A percentile compares a stretch with the other conserved stretches of the same genome.
Conservation (phyloP, 2,113 vertebrate genomes). For the Turnix velox region DNA sequence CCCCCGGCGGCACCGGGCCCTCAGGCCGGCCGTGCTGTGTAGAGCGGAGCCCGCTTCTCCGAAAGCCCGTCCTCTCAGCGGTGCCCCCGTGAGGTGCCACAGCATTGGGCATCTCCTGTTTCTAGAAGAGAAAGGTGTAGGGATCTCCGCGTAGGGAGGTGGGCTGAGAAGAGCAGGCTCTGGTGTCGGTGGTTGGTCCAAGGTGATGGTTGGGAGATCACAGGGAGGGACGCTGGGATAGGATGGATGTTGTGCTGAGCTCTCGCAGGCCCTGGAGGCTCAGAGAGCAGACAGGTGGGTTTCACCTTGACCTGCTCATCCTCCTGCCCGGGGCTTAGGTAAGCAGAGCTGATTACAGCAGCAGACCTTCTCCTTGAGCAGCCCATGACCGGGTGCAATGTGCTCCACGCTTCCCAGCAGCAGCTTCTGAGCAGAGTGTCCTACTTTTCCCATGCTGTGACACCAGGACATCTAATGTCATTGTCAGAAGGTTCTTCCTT, state of each 20-base stretch:
- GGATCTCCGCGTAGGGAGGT: accelerated
- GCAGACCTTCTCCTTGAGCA: not conserved
- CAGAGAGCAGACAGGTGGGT: not conserved
- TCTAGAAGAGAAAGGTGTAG: not conserved
- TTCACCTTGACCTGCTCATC: not conserved
- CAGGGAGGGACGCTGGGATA: accelerated
- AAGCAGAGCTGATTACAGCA: not conserved
- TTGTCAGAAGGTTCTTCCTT: not conserved
- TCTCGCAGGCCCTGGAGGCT: not conserved
- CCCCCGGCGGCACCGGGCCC: not conserved
- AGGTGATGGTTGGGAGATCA: accelerated
- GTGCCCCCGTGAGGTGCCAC: accelerated
- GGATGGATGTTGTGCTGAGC: accelerated
- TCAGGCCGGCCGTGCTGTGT: not conserved
- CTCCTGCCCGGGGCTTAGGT: not conserved
- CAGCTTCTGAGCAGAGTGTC: accelerated
- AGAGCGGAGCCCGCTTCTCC: not conserved
- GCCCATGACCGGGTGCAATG: accelerated
- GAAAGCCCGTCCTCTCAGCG: too few relatives aligned
- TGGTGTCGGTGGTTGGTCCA: not conserved
- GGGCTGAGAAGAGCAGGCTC: accelerated
- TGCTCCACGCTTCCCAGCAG: accelerated
- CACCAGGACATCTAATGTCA: not conserved
- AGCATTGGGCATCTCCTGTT: too few relatives aligned
- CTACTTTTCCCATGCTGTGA: not conserved